Evolutionary conservation across 2,113 vertebrate species (phyloP).

Genomic region (Dolichotis patagonum): DNA sequence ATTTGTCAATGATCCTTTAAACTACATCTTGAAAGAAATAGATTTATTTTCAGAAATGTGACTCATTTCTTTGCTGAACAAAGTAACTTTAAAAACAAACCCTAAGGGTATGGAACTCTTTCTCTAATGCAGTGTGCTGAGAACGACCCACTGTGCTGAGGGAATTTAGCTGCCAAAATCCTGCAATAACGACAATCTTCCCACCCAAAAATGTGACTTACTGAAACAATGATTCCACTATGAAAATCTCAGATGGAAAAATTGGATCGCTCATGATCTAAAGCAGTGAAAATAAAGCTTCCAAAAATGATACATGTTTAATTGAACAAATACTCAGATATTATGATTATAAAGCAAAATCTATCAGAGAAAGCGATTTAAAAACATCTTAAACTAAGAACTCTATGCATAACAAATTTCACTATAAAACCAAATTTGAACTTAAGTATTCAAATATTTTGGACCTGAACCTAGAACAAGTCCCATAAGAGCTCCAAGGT

Average conservation of each 20-base stretch:
- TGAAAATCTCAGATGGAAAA: slow-evolving; percentile 76
- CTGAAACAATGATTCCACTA: slow-evolving; percentile 20
- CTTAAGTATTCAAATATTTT: slow-evolving; percentile 75
- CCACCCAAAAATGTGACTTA: slow-evolving; percentile 57
- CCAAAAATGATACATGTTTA: slow-evolving; percentile 58
- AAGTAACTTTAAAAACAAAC: slow-evolving; percentile 71
- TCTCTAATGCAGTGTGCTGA: slow-evolving; percentile 76
- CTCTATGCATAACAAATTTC: slow-evolving; percentile 49
- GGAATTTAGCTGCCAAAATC: slow-evolving; percentile 74
- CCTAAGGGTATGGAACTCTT: slow-evolving; percentile 57
- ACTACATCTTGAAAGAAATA: slow-evolving; percentile 71
- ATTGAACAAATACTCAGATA: slow-evolving; percentile 67
- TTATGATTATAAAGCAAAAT: slow-evolving; percentile 63
- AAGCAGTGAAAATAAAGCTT: slow-evolving; percentile 66
- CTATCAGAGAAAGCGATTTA: slow-evolving; percentile 29
- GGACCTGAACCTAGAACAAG: slow-evolving; percentile 69
- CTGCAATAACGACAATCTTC: slow-evolving; percentile 66
- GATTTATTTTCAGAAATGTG: slow-evolving; percentile 51
- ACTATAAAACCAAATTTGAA: slow-evolving; percentile 66
- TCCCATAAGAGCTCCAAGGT: slow-evolving; percentile 55
- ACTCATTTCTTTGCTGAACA: slow-evolving; percentile 78
- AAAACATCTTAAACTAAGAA: slow-evolving; percentile 54
- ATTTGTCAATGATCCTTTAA: slow-evolving; percentile 70
- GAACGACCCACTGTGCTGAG: slow-evolving; percentile 66
- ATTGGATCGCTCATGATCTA: slow-evolving; percentile 45